Evolutionary conservation across 2,888 invertebrate genomes (phyloP).

Genomic region (Folsomia manolachei): DNA sequence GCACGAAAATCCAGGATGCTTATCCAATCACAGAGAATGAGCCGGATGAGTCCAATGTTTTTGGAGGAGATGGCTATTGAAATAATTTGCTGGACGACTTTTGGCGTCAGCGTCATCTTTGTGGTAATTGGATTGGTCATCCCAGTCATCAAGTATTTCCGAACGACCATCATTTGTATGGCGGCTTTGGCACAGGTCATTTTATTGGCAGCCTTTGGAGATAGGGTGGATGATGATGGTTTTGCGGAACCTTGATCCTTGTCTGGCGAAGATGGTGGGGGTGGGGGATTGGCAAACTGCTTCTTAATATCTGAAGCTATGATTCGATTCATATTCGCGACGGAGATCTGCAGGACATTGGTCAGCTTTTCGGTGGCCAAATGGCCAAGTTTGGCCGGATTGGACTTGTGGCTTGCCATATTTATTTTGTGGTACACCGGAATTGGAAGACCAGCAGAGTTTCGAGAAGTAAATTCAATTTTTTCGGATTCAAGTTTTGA

Average conservation of each 20-base stretch:
- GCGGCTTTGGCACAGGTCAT: slow-evolving; percentile 19
- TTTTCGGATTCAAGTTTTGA: no score
- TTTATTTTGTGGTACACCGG: neutral
- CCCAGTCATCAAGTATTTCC: slow-evolving; percentile 21
- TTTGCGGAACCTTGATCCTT: neutral
- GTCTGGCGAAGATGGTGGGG: neutral
- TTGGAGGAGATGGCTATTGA: slow-evolving; percentile 21
- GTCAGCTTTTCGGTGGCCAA: neutral
- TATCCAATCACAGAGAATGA: slow-evolving; percentile 13
- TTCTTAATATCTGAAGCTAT: neutral
- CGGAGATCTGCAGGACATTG: neutral
- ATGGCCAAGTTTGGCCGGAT: neutral
- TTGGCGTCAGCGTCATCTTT: slow-evolving; percentile 6
- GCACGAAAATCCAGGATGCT: slow-evolving; percentile 34
- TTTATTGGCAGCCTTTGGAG: neutral
- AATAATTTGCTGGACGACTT: slow-evolving; percentile 22
- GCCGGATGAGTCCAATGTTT: slow-evolving; percentile 21
- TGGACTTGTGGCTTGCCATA: neutral
- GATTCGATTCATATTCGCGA: neutral
- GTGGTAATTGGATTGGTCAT: neutral
- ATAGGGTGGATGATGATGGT: neutral
- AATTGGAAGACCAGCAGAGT: no score
- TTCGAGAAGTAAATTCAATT: no score
- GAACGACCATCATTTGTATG: slow-evolving; percentile 10
- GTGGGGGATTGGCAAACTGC: neutral